Conservation (phyloP, 2,113 vertebrate genomes). For the Seriola quinqueradiata region DNA sequence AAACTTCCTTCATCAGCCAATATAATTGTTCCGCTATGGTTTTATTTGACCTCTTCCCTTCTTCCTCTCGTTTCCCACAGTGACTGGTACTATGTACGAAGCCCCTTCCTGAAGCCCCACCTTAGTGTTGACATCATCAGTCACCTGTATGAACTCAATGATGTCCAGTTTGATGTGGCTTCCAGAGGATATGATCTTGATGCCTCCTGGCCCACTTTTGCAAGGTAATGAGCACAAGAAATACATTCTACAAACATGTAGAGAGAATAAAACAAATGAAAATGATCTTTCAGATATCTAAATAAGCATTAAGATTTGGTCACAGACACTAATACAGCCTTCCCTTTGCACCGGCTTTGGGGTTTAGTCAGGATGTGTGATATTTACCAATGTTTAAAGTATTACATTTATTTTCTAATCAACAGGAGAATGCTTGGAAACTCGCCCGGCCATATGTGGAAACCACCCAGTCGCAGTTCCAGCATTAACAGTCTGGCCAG, state of each 20-base stretch:
- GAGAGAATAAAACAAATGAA: not conserved
- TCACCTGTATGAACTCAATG: slow-evolving; percentile 95
- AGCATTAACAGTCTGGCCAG: slow-evolving; percentile 96
- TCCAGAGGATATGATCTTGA: slow-evolving; percentile 96
- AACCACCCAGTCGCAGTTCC: slow-evolving; percentile 94
- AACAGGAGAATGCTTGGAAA: slow-evolving; percentile 90
- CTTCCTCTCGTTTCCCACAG: slow-evolving; percentile 73
- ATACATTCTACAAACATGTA: not conserved
- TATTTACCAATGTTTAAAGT: not conserved
- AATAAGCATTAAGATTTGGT: not conserved
- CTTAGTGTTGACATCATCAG: slow-evolving; percentile 92
- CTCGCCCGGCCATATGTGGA: slow-evolving; percentile 92
- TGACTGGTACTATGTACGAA: slow-evolving; percentile 96
- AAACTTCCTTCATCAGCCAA: not conserved
- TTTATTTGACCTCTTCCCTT: not conserved
- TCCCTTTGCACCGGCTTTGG: not conserved
- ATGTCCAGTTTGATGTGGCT: slow-evolving; percentile 91
- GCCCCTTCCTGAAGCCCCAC: slow-evolving; percentile 93
- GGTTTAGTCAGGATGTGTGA: not conserved
- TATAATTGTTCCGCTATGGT: not conserved
- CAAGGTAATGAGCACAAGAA: slow-evolving; percentile 85
- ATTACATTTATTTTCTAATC: slow-evolving; percentile 22
- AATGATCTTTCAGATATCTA: not conserved
- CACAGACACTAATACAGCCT: not conserved
- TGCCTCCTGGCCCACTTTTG: slow-evolving; percentile 94